Percentiles rank a stretch among this genome's conserved stretches.
These are phyloP conservation scores for Agelas oroides DNA, from an alignment of 37 sponge, comb jelly and placozoan species.

Conservation along the genomic window DNA sequence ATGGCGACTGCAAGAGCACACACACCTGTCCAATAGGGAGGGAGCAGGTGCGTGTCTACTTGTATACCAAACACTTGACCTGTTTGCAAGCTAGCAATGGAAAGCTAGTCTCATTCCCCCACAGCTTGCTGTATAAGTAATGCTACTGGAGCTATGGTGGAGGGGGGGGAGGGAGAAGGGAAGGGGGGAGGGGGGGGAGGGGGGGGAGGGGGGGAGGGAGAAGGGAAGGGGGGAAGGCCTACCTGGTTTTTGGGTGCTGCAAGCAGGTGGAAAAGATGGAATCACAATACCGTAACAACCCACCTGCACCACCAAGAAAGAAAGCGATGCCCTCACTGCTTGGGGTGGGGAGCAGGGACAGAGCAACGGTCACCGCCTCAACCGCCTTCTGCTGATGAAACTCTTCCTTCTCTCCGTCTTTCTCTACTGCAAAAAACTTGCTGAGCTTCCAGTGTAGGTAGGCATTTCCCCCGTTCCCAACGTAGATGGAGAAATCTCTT, in stretches of 20 bases:
- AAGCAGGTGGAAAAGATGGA: too few species aligned
- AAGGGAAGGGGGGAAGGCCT: too few species aligned
- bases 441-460: conserved; percentile 55
- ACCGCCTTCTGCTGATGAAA: conserved; percentile 28
- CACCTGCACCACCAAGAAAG: conserved; percentile 51
- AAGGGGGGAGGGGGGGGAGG: too few species aligned
- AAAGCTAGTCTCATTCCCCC: too few species aligned
- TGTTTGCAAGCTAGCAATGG: too few species aligned
- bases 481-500: conserved; percentile 24
- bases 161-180: too few species aligned
- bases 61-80: neutral
- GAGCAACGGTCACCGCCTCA: conserved; percentile 23
- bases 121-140: too few species aligned
- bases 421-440: conserved; percentile 18
- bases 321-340: conserved; percentile 30
- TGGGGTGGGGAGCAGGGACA: neutral
- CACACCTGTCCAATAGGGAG: conserved; percentile 22
- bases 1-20: conserved; percentile 36
- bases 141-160: too few species aligned
- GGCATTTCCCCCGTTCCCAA: conserved; percentile 51
- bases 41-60: neutral
- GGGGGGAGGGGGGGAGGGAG: too few species aligned
- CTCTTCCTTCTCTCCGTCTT: conserved; percentile 7
- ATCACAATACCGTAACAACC: too few species aligned
- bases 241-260: too few species aligned